These are phyloP conservation scores for Oreochromis grahami DNA, from an alignment of 2,797 vertebrate genomes.

Conservation along the genomic window DNA sequence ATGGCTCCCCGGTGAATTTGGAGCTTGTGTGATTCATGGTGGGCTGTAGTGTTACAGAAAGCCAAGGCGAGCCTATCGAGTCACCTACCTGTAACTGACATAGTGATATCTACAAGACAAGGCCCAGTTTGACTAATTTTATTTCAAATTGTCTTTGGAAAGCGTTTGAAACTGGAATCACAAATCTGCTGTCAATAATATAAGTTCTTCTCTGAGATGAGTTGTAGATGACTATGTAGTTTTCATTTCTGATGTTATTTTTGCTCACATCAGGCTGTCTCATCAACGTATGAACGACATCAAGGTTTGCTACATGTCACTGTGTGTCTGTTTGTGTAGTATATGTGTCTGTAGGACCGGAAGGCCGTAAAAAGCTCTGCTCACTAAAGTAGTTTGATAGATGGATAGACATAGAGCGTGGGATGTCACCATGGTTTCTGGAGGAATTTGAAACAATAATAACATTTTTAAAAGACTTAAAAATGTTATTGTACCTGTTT, in stretches of 20 bases:
- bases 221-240: background rate
- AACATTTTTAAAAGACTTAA: background rate
- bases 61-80: background rate
- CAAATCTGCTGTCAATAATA: background rate
- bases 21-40: slow-evolving; percentile 69
- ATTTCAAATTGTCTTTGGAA: slow-evolving; percentile 1
- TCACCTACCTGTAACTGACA: slow-evolving; percentile 55
- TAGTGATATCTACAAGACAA: slow-evolving; percentile 22
- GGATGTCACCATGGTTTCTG: rapidly evolving
- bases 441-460: background rate
- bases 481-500: background rate
- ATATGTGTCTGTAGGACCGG: background rate
- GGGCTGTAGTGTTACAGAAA: slow-evolving; percentile 36
- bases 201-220: background rate
- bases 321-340: background rate
- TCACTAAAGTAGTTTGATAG: background rate
- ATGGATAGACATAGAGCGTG: background rate
- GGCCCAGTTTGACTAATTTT: background rate
- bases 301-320: background rate
- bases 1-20: slow-evolving; percentile 66
- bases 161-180: background rate
- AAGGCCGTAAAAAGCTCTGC: background rate
- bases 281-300: background rate
- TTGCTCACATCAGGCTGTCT: background rate
- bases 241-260: background rate